Evolutionary conservation across 2,113 vertebrate genomes (phyloP), one percentile per base, ranked within the genome.

Genomic region (Stigmatopora argus): DNA sequence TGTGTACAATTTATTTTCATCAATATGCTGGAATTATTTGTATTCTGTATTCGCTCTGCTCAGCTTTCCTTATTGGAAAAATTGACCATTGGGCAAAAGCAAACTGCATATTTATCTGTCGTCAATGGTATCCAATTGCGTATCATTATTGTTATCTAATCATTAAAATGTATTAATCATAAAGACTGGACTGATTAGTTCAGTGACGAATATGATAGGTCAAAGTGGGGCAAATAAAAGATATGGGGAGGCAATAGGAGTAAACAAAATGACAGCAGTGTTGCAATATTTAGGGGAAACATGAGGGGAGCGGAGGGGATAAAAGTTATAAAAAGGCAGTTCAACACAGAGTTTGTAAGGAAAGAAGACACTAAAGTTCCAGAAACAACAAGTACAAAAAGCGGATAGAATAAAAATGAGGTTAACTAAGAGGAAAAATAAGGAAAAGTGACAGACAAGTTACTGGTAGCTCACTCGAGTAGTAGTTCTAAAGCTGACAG

Each of bases 371-470:
- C 53, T 38, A 63, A 67, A 73, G 65, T 60, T 69, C 53, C 64
- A 71, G 46, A 23, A 44, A 62, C 76, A 75, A 45, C 7, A 69
- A 66, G 49, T 17, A 60, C 66, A 31, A 58, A 62, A 62, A 66
- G 48, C 18, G n/a, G 34, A 70, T 8, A n/a, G 10, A 59, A 67
- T 48, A 18, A 19, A 74, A 70, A 84, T 66, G 3, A 66, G 62
- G 65, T 65, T 73, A 65, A 68, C 55, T 52, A 64, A 23, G 68
- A 53, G 60, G 38, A 44, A 18, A 48, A 55, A 15, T 18, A 64
- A 21, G 41, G 75, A 70, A 69, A 66, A 65, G 56, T 79, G 72
- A 79, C 45, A 45, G 71, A 70, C 61, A 74, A 18, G 67, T 69
- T 68, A 55, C 63, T 69, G 73, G 75, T 69, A 72, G 65, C 70